Conservation (phyloP, 2,888 invertebrate genomes). For the Diaphora mendica region DNA sequence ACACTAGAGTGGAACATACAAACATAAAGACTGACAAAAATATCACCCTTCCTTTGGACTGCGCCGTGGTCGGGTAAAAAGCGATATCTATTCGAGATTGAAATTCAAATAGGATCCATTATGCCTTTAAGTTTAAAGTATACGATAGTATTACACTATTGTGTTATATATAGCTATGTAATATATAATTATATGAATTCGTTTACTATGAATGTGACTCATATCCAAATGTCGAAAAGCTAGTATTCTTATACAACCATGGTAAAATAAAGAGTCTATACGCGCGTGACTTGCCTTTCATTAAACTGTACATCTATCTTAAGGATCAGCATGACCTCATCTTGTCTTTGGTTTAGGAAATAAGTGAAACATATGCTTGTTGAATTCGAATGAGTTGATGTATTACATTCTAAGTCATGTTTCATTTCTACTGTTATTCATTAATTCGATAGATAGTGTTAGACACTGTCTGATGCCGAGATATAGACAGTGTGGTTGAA, state of each 20-base stretch:
- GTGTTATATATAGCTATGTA: neutral
- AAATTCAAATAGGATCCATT: neutral
- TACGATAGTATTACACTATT: neutral
- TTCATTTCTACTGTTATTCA: neutral
- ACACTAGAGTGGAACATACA: too few species aligned
- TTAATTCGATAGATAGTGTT: neutral
- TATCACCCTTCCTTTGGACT: too few species aligned
- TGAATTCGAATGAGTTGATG: neutral
- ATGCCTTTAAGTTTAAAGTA: neutral
- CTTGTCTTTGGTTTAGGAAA: slow-evolving; percentile 5
- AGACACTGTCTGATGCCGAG: neutral
- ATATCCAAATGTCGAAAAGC: neutral
- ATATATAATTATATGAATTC: neutral
- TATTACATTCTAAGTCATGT: neutral
- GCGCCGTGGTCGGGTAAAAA: neutral
- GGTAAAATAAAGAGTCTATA: slow-evolving; percentile 29
- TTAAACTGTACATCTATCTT: slow-evolving; percentile 28
- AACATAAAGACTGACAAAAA: too few species aligned
- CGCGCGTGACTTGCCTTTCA: slow-evolving; percentile 44
- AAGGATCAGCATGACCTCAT: slow-evolving; percentile 5
- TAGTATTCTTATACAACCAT: slow-evolving; percentile 30
- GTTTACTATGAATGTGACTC: neutral
- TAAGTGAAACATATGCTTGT: neutral
- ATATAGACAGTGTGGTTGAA: neutral
- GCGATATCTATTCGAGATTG: neutral